A percentile compares a stretch with the other conserved stretches of the same genome.
These are phyloP conservation scores for Climacteris rufus DNA, from an alignment of 2,113 vertebrate species.

Conservation along the genomic window DNA sequence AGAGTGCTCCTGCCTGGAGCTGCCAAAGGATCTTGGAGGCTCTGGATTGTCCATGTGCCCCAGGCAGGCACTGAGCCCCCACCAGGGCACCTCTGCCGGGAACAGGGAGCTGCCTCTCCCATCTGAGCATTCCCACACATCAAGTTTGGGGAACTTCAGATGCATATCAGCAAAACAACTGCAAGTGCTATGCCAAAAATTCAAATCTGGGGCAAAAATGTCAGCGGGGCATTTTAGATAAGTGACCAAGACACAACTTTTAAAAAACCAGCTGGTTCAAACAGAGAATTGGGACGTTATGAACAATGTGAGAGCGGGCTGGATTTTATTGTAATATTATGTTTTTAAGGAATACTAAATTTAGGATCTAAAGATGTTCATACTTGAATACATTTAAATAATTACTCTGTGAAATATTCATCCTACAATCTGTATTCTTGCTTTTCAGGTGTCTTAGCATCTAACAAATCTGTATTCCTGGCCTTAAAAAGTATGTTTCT, in stretches of 20 bases:
- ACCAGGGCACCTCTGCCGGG: background rate
- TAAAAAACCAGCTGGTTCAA: background rate
- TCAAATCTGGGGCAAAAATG: background rate
- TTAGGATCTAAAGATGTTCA: conserved; percentile 59
- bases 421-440: conserved; percentile 64
- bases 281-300: background rate
- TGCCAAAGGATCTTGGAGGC: background rate
- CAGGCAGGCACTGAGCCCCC: background rate
- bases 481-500: conserved; percentile 63
- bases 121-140: background rate
- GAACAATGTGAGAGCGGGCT: background rate
- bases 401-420: conserved; percentile 65
- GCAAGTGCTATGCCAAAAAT: background rate
- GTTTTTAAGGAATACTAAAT: conserved; percentile 62
- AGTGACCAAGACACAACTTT: background rate
- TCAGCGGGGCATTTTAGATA: background rate
- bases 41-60: background rate
- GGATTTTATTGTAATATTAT: conserved; percentile 44
- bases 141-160: background rate
- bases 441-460: conserved; percentile 63
- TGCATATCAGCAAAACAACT: background rate
- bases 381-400: conserved; percentile 69
- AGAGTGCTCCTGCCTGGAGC: background rate
- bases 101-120: background rate
- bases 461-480: conserved; percentile 51